Percentiles rank a stretch among this genome's conserved stretches.
These are phyloP conservation scores for Catharus bicknelli DNA, from an alignment of 2,113 vertebrate species.

Conservation along the genomic window DNA sequence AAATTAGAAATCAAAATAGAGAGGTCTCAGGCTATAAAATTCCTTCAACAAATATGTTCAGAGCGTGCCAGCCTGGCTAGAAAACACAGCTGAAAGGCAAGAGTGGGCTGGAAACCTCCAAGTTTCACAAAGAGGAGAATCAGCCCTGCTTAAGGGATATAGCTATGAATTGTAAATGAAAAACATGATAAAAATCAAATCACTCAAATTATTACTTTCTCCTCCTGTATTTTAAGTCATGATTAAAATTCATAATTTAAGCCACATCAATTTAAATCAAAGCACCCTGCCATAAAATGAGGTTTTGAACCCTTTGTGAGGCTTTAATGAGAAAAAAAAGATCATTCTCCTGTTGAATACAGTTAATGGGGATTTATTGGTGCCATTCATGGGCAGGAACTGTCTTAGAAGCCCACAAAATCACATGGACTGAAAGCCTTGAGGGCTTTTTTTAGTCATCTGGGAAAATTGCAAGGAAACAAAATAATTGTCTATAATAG, in stretches of 20 bases:
- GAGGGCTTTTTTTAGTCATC: not conserved
- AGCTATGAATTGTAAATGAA: conserved; percentile 33
- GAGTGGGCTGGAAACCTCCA: not conserved
- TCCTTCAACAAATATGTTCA: not conserved
- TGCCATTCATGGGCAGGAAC: not conserved
- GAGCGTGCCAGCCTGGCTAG: not conserved
- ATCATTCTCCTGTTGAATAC: not conserved
- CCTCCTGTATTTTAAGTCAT: not conserved
- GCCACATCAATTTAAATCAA: conserved; percentile 37
- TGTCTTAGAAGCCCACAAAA: not conserved
- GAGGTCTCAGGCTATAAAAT: not conserved
- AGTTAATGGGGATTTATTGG: not conserved
- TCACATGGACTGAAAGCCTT: not conserved
- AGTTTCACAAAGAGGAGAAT: not conserved
- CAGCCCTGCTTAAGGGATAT: not conserved
- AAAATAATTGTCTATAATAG: not conserved
- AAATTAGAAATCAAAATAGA: not conserved
- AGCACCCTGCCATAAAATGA: conserved; percentile 1
- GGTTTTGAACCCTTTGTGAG: conserved; percentile 37
- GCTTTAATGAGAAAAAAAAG: conserved; percentile 38
- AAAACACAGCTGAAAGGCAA: not conserved
- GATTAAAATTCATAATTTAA: conserved; percentile 49
- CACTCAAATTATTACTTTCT: not conserved
- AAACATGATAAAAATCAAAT: conserved; percentile 37
- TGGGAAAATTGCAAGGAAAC: not conserved